Evolutionary conservation across 1,140 invertebrate species (phyloP), one percentile per base, ranked within the genome.

Genomic region (Apis cerana): DNA sequence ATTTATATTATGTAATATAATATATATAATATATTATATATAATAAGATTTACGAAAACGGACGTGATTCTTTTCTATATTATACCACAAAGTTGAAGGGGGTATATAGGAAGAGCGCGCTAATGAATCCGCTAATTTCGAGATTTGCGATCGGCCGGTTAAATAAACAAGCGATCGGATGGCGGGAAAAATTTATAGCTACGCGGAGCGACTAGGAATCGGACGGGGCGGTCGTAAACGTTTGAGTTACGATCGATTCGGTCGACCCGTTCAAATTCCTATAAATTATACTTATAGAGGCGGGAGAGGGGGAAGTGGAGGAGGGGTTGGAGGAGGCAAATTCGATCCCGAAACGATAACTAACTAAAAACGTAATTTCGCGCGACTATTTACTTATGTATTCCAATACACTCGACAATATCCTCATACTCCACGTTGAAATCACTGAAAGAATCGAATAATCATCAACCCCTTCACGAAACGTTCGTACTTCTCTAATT

Each of bases 181-280:
- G 67, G 67, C 67, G 33, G 72, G 80, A 78, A 78, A 77, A 82
- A 82, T 82, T 82, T 82, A 82, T 82, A 65, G 80, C 75, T 64
- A 78, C 75, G 50, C 67, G 50, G 58, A 61, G 75, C 65, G 58
- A 82, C 80, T 82, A 82, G 75, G 52, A 78, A 82, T 82, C 75
- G 50, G 75, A 70, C 75, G 75, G 80, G 27, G 54, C 67, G 80
- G 56, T 82, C 80, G 67, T 82, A 82, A 82, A 82, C 65, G 75
- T 68, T 68, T 82, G 80, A 82, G 58, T 82, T 82, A 82, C 80
- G 80, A 82, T 71, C 80, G 75, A 82, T 82, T 64, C 80, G 75
- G 17, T 19, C 80, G 80, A 70, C 56, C 75, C 80, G 80, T 70
- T 82, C 75, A 82, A 82, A 82, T 82, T 82, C 75, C 80, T 70